Evolutionary conservation across 2,113 vertebrate genomes (phyloP).

Genomic region (Gymnarchus niloticus): DNA sequence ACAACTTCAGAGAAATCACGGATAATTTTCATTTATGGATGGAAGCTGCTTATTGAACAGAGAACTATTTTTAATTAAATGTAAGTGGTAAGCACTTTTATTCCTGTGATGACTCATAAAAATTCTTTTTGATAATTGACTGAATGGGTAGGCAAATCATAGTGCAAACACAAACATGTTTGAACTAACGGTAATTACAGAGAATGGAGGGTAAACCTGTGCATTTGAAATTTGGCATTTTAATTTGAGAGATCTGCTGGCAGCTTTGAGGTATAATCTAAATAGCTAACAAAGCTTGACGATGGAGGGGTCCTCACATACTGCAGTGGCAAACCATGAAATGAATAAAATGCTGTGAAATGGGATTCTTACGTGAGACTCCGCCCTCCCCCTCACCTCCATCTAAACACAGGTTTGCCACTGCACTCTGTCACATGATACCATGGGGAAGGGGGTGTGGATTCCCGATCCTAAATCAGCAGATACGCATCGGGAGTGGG

Average conservation of each 20-base stretch:
- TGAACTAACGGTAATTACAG: slow-evolving; percentile 55
- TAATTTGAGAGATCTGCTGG: slow-evolving; percentile 58
- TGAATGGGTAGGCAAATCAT: slow-evolving; percentile 49
- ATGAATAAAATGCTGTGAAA: slow-evolving; percentile 63
- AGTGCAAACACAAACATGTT: slow-evolving; percentile 47
- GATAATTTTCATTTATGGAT: neutral
- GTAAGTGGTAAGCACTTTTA: neutral
- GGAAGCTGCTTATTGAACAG: neutral
- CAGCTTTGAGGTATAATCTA: slow-evolving; percentile 60
- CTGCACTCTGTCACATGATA: neutral
- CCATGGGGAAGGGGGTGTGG: slow-evolving; percentile 3
- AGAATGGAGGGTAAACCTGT: slow-evolving; percentile 54
- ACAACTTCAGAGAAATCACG: neutral
- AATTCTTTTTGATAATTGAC: slow-evolving; percentile 36
- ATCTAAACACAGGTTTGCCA: neutral
- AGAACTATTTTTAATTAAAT: neutral
- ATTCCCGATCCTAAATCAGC: slow-evolving; percentile 34
- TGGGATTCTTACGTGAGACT: slow-evolving; percentile 57
- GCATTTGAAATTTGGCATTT: slow-evolving; percentile 59
- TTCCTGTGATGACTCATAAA: slow-evolving; percentile 13
- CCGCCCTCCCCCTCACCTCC: slow-evolving; percentile 27
- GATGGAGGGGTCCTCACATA: slow-evolving; percentile 49
- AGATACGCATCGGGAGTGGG: slow-evolving; percentile 51
- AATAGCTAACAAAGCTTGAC: slow-evolving; percentile 61
- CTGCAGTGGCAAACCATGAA: slow-evolving; percentile 55